These are phyloP conservation scores for Aphodius sticticus DNA, from an alignment of 2,888 invertebrate species.

Conservation along the genomic window DNA sequence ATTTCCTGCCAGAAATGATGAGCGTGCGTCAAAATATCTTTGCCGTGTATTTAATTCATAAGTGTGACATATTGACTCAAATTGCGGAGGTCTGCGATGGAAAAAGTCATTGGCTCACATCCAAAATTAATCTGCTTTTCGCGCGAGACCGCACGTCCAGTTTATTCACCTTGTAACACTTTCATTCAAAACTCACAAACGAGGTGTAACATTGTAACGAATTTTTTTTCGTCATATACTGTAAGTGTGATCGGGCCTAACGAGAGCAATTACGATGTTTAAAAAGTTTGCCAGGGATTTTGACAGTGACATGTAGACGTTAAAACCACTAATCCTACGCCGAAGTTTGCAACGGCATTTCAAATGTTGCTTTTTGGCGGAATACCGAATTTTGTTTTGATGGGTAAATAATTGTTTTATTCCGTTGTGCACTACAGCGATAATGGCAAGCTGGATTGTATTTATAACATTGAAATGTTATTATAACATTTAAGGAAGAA, in stretches of 20 bases:
- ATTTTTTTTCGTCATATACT: not conserved
- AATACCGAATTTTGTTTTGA: too few relatives aligned
- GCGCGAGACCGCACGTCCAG: not conserved
- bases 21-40: not conserved
- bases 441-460: too few relatives aligned
- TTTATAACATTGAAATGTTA: too few relatives aligned
- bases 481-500: too few relatives aligned
- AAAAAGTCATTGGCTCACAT: not conserved
- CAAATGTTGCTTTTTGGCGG: not conserved
- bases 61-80: not conserved
- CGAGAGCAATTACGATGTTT: not conserved
- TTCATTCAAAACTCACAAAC: not conserved
- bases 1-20: not conserved
- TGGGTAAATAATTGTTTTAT: too few relatives aligned
- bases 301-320: not conserved
- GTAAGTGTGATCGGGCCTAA: not conserved
- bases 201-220: not conserved
- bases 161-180: constrained; percentile 4
- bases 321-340: not conserved
- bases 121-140: not conserved
- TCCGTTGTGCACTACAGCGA: too few relatives aligned
- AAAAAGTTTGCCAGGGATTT: not conserved
- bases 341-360: not conserved
- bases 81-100: not conserved
- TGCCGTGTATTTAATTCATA: not conserved